These are phyloP conservation scores for Siphlonurus alternatus DNA, from an alignment of 2,888 invertebrate species.

Conservation along the genomic window DNA sequence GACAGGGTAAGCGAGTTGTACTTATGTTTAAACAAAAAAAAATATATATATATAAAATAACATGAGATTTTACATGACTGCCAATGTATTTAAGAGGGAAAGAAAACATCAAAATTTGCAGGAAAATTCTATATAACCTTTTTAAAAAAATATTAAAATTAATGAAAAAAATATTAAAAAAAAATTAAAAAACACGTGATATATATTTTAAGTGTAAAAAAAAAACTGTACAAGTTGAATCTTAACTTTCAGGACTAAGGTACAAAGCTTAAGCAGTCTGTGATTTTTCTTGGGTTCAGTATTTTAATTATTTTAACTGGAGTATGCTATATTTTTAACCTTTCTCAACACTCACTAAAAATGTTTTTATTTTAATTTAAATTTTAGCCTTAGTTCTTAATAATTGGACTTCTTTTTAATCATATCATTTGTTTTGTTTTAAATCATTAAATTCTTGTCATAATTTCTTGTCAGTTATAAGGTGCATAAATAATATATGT, in stretches of 20 bases:
- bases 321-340: too few species aligned
- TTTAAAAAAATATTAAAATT: neutral
- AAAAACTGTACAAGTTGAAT: neutral
- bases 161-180: neutral
- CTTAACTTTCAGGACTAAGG: constrained; percentile 3
- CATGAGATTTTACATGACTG: neutral
- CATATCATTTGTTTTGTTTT: neutral
- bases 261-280: constrained; percentile 10
- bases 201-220: neutral
- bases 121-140: neutral
- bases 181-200: neutral
- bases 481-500: neutral
- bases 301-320: constrained; percentile 7
- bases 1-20: constrained; percentile 9
- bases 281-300: constrained; percentile 9
- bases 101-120: neutral
- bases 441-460: neutral
- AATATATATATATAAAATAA: neutral
- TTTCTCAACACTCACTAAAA: neutral
- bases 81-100: neutral
- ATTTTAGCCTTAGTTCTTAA: neutral
- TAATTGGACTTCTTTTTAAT: neutral
- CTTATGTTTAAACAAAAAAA: neutral
- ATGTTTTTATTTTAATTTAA: neutral
- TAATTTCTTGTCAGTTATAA: neutral